phyloP scores from a whole-genome alignment of 1,140 invertebrate species.

The Tetragonula clypearis region DNA sequence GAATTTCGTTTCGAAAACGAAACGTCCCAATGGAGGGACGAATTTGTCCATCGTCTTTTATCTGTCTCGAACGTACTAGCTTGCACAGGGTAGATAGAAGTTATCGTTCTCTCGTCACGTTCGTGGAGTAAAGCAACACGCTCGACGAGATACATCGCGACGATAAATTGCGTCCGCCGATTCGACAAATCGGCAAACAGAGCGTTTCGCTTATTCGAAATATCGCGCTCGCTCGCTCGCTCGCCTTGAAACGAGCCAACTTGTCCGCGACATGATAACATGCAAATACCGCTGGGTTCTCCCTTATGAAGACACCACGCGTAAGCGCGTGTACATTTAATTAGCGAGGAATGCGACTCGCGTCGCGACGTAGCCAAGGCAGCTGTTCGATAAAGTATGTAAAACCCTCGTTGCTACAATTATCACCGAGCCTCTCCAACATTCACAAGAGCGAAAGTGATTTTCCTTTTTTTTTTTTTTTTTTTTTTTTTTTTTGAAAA shows the following conservation, averaged over 20 bases:
- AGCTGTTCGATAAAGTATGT: background rate
- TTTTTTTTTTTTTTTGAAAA: background rate
- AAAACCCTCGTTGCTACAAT: too few species aligned
- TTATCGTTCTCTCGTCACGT: background rate
- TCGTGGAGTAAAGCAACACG: background rate
- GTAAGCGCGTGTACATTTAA: constrained; percentile 5
- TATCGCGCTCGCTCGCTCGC: constrained; percentile 51
- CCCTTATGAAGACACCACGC: constrained; percentile 31
- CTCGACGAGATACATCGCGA: background rate
- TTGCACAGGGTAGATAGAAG: background rate
- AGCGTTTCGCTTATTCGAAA: constrained; percentile 41
- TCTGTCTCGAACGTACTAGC: background rate
- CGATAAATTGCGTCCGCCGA: background rate
- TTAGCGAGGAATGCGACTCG: background rate
- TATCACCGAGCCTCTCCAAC: too few species aligned
- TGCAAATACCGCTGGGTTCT: constrained; percentile 48
- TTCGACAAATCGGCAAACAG: constrained; percentile 14
- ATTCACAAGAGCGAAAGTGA: background rate
- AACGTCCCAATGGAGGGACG: too few species aligned
- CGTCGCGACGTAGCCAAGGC: background rate
- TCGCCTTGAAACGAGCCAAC: constrained; percentile 53
- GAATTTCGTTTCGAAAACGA: background rate
- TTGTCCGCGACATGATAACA: constrained; percentile 55
- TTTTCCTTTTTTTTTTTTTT: background rate
- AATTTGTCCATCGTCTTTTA: background rate